These are phyloP conservation scores for Batillaria attramentaria DNA, from an alignment of 1,140 invertebrate genomes.

Conservation along the genomic window DNA sequence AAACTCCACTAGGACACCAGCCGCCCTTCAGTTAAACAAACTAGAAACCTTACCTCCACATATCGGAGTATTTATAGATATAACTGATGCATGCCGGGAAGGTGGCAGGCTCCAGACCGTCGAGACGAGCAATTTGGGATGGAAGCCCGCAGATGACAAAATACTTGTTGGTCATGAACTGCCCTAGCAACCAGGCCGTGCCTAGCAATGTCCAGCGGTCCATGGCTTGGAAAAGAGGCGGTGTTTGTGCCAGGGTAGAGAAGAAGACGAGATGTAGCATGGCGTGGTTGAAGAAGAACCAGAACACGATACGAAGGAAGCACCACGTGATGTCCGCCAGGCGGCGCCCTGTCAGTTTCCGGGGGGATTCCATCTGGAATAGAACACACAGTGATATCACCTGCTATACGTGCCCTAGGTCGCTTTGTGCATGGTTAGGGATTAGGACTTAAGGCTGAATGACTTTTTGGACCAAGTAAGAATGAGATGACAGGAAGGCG, in stretches of 20 bases:
- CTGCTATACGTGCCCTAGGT: too few relatives aligned
- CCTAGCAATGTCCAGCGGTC: slow-evolving; percentile 84
- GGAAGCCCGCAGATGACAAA: slow-evolving; percentile 84
- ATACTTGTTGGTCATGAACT: slow-evolving; percentile 93
- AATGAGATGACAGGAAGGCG: too few relatives aligned
- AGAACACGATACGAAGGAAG: slow-evolving; percentile 75
- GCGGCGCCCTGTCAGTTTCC: background rate
- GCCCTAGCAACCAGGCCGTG: slow-evolving; percentile 87
- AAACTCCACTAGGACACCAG: too few relatives aligned
- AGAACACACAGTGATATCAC: background rate
- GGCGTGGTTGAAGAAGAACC: slow-evolving; percentile 81
- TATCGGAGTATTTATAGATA: slow-evolving; percentile 94
- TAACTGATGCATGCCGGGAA: slow-evolving; percentile 89
- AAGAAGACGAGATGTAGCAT: slow-evolving; percentile 86
- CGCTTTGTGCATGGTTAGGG: background rate
- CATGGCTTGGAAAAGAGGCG: slow-evolving; percentile 64
- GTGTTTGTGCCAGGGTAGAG: slow-evolving; percentile 74
- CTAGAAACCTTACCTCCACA: slow-evolving; percentile 81
- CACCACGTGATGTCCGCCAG: background rate
- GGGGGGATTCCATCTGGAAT: background rate
- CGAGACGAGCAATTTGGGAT: slow-evolving; percentile 79
- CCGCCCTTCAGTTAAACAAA: background rate
- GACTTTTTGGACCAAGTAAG: too few relatives aligned
- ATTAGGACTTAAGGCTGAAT: too few relatives aligned
- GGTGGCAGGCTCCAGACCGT: slow-evolving; percentile 82